Conservation (phyloP, 2,797 vertebrate species). For the Hybognathus amarus region DNA sequence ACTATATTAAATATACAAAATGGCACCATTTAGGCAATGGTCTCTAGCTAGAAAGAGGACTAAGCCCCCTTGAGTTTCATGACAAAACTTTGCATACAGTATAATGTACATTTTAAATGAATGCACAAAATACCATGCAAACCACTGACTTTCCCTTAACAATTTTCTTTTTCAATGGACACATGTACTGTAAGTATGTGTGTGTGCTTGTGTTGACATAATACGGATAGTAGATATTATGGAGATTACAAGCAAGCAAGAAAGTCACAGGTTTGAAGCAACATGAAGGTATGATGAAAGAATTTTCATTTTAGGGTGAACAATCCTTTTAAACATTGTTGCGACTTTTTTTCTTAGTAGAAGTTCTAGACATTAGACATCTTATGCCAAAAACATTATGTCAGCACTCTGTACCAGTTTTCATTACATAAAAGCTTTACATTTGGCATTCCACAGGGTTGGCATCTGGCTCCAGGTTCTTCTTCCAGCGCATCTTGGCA, state of each 20-base stretch:
- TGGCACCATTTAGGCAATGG: too few species aligned
- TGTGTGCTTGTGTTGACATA: not conserved
- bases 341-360: constrained; percentile 1
- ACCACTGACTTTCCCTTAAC: not conserved
- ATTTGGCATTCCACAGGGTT: constrained; percentile 80
- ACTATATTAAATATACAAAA: too few species aligned
- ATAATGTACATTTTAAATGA: not conserved
- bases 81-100: not conserved
- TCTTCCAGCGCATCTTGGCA: constrained; percentile 80
- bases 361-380: constrained; percentile 12
- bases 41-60: not conserved
- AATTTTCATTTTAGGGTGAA: not conserved
- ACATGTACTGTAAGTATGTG: not conserved
- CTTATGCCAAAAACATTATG: constrained; percentile 23
- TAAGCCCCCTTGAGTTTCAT: not conserved
- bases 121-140: not conserved
- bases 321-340: not conserved
- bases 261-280: not conserved
- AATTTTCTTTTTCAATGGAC: not conserved
- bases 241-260: not conserved
- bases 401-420: constrained; percentile 38
- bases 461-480: constrained; percentile 75
- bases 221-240: not conserved
- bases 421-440: constrained; percentile 69
- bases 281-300: not conserved